Evolutionary conservation across 2,797 vertebrate genomes (phyloP).

Genomic region (Aselliscus stoliczkanus): DNA sequence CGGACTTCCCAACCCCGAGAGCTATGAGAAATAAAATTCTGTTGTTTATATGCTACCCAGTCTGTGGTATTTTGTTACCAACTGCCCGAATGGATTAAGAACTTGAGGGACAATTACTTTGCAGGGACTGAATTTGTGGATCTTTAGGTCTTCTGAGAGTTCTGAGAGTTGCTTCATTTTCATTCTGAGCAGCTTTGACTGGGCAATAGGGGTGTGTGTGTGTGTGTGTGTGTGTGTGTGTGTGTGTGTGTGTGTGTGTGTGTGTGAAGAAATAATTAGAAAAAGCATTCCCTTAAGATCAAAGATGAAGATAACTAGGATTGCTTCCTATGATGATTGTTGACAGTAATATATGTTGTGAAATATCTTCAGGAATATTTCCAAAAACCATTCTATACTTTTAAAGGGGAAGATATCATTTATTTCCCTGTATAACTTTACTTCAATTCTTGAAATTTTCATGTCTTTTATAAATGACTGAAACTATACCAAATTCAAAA

Average conservation of each 20-base stretch:
- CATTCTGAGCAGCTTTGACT: neutral
- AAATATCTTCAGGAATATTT: neutral
- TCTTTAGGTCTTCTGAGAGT: neutral
- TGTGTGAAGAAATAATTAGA: neutral
- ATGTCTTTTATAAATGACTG: neutral
- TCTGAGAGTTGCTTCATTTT: neutral
- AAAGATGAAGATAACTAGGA: constrained; percentile 4
- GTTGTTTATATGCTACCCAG: neutral
- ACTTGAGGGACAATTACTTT: neutral
- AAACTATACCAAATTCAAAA: neutral
- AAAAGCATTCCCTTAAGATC: neutral
- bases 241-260: neutral
- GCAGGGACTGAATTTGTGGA: neutral
- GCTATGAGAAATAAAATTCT: neutral
- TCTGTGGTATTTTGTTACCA: neutral
- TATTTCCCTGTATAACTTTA: neutral
- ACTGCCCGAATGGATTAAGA: neutral
- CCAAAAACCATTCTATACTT: neutral
- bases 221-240: neutral
- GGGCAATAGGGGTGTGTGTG: neutral
- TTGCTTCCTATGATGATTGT: neutral
- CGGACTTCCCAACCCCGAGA: neutral
- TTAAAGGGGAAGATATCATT: neutral
- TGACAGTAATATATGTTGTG: neutral
- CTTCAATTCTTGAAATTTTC: neutral